Evolutionary conservation across 1,140 invertebrate genomes (phyloP).

Genomic region (Yoshiicerus persimilis): DNA sequence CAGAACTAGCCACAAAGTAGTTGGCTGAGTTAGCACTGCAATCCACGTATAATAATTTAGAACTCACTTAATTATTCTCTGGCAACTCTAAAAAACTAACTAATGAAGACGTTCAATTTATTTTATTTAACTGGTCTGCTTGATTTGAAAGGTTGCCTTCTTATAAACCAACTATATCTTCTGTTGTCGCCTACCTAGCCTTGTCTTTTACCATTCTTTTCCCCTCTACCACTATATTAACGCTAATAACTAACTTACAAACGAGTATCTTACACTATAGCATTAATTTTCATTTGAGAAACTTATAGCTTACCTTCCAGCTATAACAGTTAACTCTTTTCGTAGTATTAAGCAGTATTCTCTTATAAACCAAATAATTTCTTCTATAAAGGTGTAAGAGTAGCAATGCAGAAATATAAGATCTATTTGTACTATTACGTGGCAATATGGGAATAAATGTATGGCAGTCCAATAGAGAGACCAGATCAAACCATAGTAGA

Average conservation of each 20-base stretch:
- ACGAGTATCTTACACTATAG: background rate
- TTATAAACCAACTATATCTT: background rate
- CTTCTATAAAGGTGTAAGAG: too few species aligned
- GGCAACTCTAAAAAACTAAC: slow-evolving; percentile 2
- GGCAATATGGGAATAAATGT: background rate
- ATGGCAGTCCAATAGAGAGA: background rate
- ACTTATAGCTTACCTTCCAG: background rate
- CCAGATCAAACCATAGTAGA: background rate
- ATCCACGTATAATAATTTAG: background rate
- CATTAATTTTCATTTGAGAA: background rate
- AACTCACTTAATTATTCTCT: slow-evolving; percentile 16
- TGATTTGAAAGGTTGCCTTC: background rate
- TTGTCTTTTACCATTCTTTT: background rate
- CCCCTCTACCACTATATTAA: background rate
- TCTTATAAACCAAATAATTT: too few species aligned
- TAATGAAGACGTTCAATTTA: slow-evolving; percentile 21
- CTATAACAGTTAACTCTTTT: background rate
- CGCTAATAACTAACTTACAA: background rate
- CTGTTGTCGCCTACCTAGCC: background rate
- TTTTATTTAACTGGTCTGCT: background rate
- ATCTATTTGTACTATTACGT: background rate
- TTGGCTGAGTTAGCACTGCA: background rate
- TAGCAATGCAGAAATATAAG: background rate
- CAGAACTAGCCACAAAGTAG: background rate
- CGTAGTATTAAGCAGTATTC: background rate